These are phyloP conservation scores for Hoplias malabaricus DNA, from an alignment of 2,113 vertebrate species.

Conservation along the genomic window DNA sequence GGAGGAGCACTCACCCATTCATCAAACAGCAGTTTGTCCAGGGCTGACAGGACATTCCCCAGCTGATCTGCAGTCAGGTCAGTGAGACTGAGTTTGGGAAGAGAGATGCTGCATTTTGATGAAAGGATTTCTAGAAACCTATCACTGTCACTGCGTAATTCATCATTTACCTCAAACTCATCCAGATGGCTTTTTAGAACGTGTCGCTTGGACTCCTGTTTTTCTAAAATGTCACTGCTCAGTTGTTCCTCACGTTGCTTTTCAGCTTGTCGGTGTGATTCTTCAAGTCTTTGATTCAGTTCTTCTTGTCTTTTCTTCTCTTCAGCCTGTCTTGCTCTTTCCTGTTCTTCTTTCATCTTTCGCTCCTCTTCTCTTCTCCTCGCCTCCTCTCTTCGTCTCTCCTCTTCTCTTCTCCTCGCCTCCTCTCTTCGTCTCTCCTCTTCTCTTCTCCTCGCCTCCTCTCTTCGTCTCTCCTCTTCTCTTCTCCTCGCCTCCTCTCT, in stretches of 20 bases:
- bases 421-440: too few relatives aligned
- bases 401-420: neutral
- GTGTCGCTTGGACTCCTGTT: neutral
- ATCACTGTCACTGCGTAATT: neutral
- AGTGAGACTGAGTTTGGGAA: slow-evolving; percentile 4
- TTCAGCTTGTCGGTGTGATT: neutral
- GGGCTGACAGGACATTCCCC: slow-evolving; percentile 2
- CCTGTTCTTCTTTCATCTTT: neutral
- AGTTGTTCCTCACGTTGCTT: neutral
- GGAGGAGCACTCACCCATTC: slow-evolving; percentile 28
- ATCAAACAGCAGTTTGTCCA: slow-evolving; percentile 41
- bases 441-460: too few relatives aligned
- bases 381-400: neutral
- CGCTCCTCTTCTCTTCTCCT: neutral
- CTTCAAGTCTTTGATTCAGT: neutral
- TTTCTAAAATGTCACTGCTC: neutral
- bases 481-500: neutral
- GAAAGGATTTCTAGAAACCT: neutral
- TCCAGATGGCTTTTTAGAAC: neutral
- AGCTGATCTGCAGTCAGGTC: slow-evolving; percentile 23
- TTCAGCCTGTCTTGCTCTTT: neutral
- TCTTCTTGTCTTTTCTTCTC: neutral
- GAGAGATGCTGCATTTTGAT: neutral
- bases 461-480: too few relatives aligned
- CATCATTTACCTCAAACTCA: neutral